These are phyloP conservation scores for Papilio gigon DNA, from an alignment of 2,888 invertebrate genomes.

Conservation along the genomic window DNA sequence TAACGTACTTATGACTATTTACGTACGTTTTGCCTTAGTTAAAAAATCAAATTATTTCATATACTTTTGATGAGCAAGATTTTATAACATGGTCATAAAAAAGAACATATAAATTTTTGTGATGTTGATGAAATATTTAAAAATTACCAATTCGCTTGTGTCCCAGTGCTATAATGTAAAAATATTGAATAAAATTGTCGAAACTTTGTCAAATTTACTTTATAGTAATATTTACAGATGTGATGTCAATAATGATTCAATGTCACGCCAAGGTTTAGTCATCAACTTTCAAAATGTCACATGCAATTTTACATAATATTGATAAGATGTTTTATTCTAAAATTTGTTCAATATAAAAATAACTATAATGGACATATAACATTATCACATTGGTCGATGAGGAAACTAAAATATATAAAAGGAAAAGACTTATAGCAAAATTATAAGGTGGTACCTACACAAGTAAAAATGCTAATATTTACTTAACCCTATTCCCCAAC, in stretches of 20 bases:
- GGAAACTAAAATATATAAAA: constrained; percentile 43
- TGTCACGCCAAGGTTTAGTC: not conserved
- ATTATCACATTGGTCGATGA: constrained; percentile 51
- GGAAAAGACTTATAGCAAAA: constrained; percentile 37
- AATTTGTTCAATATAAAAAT: constrained; percentile 47
- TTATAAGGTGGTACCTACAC: constrained; percentile 46
- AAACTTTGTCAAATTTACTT: constrained; percentile 22
- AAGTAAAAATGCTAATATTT: constrained; percentile 46
- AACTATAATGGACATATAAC: constrained; percentile 43
- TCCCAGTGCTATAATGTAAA: not conserved
- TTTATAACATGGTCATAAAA: not conserved
- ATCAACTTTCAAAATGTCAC: constrained; percentile 49
- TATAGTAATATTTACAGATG: constrained; percentile 58
- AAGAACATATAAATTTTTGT: not conserved
- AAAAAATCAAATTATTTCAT: not conserved
- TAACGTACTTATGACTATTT: constrained; percentile 5
- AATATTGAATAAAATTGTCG: not conserved
- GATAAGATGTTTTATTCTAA: constrained; percentile 39
- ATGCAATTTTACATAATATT: constrained; percentile 35
- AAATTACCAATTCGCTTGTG: not conserved
- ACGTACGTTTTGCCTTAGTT: not conserved
- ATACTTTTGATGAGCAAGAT: not conserved
- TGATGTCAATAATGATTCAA: constrained; percentile 36
- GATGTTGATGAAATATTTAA: not conserved
- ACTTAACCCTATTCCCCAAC: constrained; percentile 26